Evolutionary conservation across 1,140 invertebrate species (phyloP), one percentile per base, ranked within the genome.

Genomic region (Gerris buenoi): DNA sequence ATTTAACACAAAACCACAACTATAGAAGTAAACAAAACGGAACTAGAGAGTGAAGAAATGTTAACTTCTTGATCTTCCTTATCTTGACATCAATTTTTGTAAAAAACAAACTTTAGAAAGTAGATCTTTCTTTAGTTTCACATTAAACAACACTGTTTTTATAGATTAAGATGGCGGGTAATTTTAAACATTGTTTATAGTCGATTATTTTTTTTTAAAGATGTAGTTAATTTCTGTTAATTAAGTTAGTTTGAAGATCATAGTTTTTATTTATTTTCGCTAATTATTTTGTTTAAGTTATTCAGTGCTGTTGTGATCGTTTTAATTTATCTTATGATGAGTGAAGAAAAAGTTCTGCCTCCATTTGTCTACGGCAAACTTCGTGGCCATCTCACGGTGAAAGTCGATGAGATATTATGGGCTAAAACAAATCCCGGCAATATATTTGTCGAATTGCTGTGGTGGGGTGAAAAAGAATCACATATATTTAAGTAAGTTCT

Each of bases 391-490:
- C 33, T 67, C 14, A 63, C 18, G 23, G 29, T 67, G 3, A 67
- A 63, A 29, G 61, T 67, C 25, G 66, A 67, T 67, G 66, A 67
- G 57, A 59, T 67, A 2, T 63, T 67, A 26, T 67, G 59, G 61
- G 15, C 25, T 1, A 62, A 57, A 62, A 62, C 33, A n/a, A 60
- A 27, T 33, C 59, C 59, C 46, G 59, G 66, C n/a, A 57, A 63
- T 60, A n/a, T 67, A 27, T 2, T 67, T 56, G 66, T 67, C n/a
- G 59, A 62, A 57, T 63, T 67, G 28, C 22, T 25, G 27, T 67
- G 66, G 66, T 67, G 66, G 66, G 66, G 66, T 26, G 66, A 67
- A 60, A 66, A 60, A 28, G 65, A 66, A 14, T 56, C 33, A 28
- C 26, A 18, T 22, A 60, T 66, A 60, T 66, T 66, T 25, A 65